phyloP scores from a whole-genome alignment of 2,113 vertebrate genomes.

The Elachura formosa region DNA sequence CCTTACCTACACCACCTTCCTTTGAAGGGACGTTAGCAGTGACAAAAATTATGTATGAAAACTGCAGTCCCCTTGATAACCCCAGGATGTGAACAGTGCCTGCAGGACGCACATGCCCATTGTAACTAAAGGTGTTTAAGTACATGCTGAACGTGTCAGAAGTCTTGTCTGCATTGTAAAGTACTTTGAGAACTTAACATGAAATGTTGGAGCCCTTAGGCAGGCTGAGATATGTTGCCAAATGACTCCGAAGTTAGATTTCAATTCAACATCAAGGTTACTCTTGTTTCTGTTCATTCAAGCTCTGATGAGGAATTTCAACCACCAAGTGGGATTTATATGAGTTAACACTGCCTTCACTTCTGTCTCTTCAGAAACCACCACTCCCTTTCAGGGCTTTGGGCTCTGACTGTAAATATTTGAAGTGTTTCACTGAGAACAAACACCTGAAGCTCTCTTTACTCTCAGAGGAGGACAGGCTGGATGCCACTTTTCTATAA shows the following conservation, averaged over 20 bases:
- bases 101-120: not conserved
- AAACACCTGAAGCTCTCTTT: not conserved
- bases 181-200: not conserved
- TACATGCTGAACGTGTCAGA: accelerated
- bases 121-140: accelerated
- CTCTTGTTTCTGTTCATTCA: not conserved
- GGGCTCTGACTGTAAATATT: not conserved
- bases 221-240: accelerated
- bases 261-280: not conserved
- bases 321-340: not conserved
- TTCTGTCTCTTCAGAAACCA: not conserved
- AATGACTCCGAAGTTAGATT: not conserved
- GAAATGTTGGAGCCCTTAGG: not conserved
- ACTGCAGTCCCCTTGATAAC: not conserved
- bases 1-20: not conserved
- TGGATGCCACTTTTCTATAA: not conserved
- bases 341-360: not conserved
- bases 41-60: not conserved
- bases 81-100: not conserved
- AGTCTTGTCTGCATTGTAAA: not conserved
- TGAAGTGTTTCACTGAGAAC: not conserved
- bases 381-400: not conserved
- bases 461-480: not conserved
- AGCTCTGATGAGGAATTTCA: not conserved
- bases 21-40: not conserved